Conservation (phyloP, 2,888 invertebrate genomes). For the Hemicrepidius hirtus region DNA sequence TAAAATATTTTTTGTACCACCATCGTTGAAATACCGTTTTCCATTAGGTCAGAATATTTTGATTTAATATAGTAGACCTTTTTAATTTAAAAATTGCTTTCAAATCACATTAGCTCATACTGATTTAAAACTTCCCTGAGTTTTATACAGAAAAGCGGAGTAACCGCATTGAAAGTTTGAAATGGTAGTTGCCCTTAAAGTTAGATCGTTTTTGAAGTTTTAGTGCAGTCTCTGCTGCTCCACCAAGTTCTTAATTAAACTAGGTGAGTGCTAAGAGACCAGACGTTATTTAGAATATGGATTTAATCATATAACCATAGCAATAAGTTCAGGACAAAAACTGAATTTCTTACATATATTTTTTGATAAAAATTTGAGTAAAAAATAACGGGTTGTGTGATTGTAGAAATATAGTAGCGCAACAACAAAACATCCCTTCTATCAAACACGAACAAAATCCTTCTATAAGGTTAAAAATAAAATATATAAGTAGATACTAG, state of each 20-base stretch:
- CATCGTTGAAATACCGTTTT: too few relatives aligned
- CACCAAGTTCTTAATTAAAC: conserved; percentile 62
- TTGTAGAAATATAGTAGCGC: too few relatives aligned
- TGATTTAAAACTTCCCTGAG: conserved; percentile 38
- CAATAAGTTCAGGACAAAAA: conserved; percentile 13
- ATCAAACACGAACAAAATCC: too few relatives aligned
- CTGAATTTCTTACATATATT: background rate
- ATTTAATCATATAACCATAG: conserved; percentile 17
- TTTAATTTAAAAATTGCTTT: conserved; percentile 33
- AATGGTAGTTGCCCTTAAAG: conserved; percentile 48
- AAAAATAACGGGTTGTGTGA: too few relatives aligned
- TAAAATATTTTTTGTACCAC: background rate
- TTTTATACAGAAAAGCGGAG: conserved; percentile 42
- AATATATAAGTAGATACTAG: too few relatives aligned
- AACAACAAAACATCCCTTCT: too few relatives aligned
- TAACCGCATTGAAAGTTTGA: conserved; percentile 49
- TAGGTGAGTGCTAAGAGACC: conserved; percentile 55
- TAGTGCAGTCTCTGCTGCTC: conserved; percentile 57
- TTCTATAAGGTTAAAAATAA: too few relatives aligned
- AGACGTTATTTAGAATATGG: conserved; percentile 40
- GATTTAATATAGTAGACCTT: background rate
- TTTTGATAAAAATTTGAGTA: too few relatives aligned
- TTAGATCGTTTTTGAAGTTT: conserved; percentile 59
- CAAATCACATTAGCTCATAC: conserved; percentile 25
- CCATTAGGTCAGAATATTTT: background rate